phyloP scores from a whole-genome alignment of 1,140 invertebrate species.

The Globodera ellingtonae region DNA sequence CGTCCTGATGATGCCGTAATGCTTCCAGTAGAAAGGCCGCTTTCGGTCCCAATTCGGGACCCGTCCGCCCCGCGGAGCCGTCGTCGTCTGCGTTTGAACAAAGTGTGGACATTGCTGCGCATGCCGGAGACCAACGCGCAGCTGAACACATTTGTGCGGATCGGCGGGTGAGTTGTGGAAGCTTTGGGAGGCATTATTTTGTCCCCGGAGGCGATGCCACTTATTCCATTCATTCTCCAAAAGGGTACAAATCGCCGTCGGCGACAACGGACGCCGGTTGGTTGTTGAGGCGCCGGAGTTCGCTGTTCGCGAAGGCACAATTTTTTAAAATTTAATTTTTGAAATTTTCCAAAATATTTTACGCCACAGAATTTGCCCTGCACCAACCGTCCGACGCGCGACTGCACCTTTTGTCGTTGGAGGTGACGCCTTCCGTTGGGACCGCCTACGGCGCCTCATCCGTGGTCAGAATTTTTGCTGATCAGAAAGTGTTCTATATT shows the following conservation, averaged over 20 bases:
- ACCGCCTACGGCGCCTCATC: not conserved
- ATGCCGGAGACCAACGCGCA: not conserved
- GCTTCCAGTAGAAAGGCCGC: not conserved
- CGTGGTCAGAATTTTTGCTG: not conserved
- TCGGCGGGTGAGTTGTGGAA: not conserved
- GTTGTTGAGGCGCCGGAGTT: constrained; percentile 22
- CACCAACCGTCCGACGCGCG: constrained; percentile 9
- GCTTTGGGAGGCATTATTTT: not conserved
- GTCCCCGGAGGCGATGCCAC: not conserved
- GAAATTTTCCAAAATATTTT: not conserved
- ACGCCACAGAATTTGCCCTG: constrained; percentile 14
- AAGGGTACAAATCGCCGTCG: constrained; percentile 6
- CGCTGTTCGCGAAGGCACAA: constrained; percentile 16
- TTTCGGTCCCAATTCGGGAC: constrained; percentile 1
- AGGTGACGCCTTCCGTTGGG: constrained; percentile 9
- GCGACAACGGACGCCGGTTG: constrained; percentile 11
- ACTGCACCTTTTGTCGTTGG: constrained; percentile 22
- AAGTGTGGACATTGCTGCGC: not conserved
- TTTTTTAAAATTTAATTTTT: not conserved
- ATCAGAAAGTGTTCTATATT: too few species aligned
- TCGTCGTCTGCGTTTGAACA: not conserved
- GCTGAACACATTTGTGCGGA: not conserved
- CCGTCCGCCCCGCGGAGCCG: constrained; percentile 4
- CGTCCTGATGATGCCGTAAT: not conserved
- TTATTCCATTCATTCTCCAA: not conserved